Evolutionary conservation across 1,140 invertebrate species (phyloP), one percentile per base, ranked within the genome.

Genomic region (Limonius californicus): DNA sequence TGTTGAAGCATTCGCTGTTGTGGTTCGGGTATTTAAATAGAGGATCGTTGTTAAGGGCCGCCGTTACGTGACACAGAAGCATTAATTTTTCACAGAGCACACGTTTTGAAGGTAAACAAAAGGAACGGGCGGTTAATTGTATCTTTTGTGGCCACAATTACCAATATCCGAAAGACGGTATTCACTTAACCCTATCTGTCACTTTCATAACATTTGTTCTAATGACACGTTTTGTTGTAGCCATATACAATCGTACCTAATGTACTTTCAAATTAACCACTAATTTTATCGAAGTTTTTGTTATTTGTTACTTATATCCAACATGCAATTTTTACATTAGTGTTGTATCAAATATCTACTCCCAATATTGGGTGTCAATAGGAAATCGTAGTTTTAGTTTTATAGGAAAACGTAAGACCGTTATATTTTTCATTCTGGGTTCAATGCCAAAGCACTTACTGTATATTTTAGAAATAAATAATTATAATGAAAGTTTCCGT

Each of bases 291-390:
- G 35, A 57, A 62, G 23, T 57, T 55, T 30, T 30, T 47, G 53
- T 23, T 54, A 54, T 54, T 54, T 56, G 54, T 56, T 1, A 32
- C 54, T 35, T 35, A 54, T 50, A 20, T 21, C 43, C 21, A 63
- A 61, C 63, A 64, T 64, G 63, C 63, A 61, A 64, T 64, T 61
- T 60, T 64, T 60, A 64, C 54, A 64, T 64, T 64, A 64, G 42
- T 21, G 42, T n/a, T 14, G n/a, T 23, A 20, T 56, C 63, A 59
- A 56, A 50, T 50, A 50, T 45, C 42, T 45, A 14, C 35, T 14
- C 54, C 45, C 23, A 61, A 32, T 64, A 61, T 57, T 50, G 54
- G 63, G 63, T 64, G 63, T 61, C 63, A 64, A 64, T 55, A 35
- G 20, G 57, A 30, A 32, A 32, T 32, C n/a, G n/a, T n/a, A n/a